Conservation (phyloP, 2,113 vertebrate species). For the Myodes glareolus region DNA sequence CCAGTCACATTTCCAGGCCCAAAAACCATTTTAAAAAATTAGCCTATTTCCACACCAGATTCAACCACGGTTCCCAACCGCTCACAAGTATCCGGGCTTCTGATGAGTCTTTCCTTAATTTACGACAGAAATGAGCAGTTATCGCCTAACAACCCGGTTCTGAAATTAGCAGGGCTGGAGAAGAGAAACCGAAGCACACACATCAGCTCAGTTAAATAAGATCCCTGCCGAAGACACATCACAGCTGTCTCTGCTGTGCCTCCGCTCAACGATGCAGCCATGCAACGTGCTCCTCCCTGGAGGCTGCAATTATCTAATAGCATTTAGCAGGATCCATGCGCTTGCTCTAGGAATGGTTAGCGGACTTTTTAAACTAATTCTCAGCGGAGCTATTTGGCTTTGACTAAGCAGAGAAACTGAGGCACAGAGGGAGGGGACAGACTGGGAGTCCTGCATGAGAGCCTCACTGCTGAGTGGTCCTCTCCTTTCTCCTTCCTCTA, state of each 20-base stretch:
- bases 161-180: constrained; percentile 62
- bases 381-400: background rate
- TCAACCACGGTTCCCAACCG: background rate
- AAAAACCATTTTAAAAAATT: background rate
- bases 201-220: constrained; percentile 69
- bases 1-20: background rate
- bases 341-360: background rate
- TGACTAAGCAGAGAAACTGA: constrained; percentile 56
- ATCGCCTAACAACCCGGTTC: constrained; percentile 65
- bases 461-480: background rate
- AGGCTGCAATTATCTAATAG: constrained; percentile 25
- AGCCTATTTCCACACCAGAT: background rate
- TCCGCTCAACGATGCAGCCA: background rate
- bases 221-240: constrained; percentile 43
- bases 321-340: background rate
- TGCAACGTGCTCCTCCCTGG: background rate
- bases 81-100: background rate
- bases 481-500: background rate
- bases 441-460: background rate
- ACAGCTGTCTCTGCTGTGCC: background rate
- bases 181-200: constrained; percentile 64
- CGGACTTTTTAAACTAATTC: constrained; percentile 25
- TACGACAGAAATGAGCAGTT: constrained; percentile 65
- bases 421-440: background rate
- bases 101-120: constrained; percentile 53